Percentiles rank a stretch among this genome's conserved stretches.
phyloP scores from a whole-genome alignment of 2,113 vertebrate genomes.

The Clarias gariepinus region DNA sequence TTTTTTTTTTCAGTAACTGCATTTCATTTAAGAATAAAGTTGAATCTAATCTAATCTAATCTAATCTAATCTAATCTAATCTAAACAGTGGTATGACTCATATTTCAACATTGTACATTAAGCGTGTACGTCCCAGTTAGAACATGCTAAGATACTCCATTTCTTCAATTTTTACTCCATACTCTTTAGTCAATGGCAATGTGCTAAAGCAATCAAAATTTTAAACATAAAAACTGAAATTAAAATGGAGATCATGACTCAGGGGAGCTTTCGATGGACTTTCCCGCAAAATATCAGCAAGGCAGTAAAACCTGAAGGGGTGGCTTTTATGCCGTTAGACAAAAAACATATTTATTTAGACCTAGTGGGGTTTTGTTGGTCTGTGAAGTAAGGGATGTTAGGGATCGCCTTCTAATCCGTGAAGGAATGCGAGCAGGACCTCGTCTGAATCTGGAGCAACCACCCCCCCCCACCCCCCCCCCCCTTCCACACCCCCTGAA shows the following conservation, averaged over 20 bases:
- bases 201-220: background rate
- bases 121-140: background rate
- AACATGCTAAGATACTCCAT: background rate
- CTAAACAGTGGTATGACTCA: too few species aligned
- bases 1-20: too few species aligned
- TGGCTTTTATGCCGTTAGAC: background rate
- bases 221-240: background rate
- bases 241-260: background rate
- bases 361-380: background rate
- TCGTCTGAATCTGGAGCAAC: conserved; percentile 23
- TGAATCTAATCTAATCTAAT: too few species aligned
- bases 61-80: too few species aligned
- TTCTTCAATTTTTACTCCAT: background rate
- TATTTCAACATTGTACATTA: too few species aligned
- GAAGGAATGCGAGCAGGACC: conserved; percentile 17
- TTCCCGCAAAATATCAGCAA: background rate
- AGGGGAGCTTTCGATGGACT: background rate
- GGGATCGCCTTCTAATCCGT: background rate
- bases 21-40: too few species aligned
- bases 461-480: conserved; percentile 23
- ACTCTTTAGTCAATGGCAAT: background rate
- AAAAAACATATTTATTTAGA: background rate
- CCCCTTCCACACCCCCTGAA: background rate
- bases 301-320: background rate
- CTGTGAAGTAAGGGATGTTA: background rate